Evolutionary conservation across 2,888 invertebrate species (phyloP), one percentile per base, ranked within the genome.

Genomic region (Scaptomyza caliginosa): DNA sequence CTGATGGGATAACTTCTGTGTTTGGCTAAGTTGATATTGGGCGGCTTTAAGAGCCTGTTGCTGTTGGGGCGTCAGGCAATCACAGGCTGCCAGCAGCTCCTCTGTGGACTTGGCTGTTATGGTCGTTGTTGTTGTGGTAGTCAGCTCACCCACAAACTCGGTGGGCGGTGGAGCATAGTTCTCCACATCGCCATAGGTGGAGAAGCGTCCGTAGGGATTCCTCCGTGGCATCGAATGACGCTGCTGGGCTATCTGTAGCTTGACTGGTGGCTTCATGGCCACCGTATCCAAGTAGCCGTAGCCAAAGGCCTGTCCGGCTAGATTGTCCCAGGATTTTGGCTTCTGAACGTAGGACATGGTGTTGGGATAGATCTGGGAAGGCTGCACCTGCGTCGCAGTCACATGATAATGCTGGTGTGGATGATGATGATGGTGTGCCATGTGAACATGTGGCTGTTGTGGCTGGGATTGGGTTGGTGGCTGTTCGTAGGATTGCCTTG

Each of bases 291-390:
- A 91, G 83, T 96, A 96, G 6, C 96, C 96, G 84, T 96, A 97
- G 1, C 96, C 96, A 81, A 96, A 96, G 3, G 96, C 96, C 74
- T 97, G 96, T 0, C 96, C 96, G 0, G 96, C 95, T 54, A 97
- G 92, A 91, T 97, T 97, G 89, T 97, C 97, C 96, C 97, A 97
- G 0, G 96, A 97, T 89, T 97, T 97, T 0, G 97, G 97, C 87
- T 97, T 97, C 0, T 92, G 90, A 39, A 92, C 92, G 75, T 93
- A 93, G 3, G 77, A 64, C 60, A 93, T 92, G 4, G 88, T 77
- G 48, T 90, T 89, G 28, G 91, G 91, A 66, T 90, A 91, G 43
- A 91, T 88, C 71, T 91, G 91, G 26, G 91, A 88, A 77, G 93
- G 86, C 88, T 92, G 83, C 86, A 92, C 85, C 90, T 93, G 89